These are phyloP conservation scores for Cuculus canorus DNA, from an alignment of 2,797 vertebrate species.

Conservation along the genomic window DNA sequence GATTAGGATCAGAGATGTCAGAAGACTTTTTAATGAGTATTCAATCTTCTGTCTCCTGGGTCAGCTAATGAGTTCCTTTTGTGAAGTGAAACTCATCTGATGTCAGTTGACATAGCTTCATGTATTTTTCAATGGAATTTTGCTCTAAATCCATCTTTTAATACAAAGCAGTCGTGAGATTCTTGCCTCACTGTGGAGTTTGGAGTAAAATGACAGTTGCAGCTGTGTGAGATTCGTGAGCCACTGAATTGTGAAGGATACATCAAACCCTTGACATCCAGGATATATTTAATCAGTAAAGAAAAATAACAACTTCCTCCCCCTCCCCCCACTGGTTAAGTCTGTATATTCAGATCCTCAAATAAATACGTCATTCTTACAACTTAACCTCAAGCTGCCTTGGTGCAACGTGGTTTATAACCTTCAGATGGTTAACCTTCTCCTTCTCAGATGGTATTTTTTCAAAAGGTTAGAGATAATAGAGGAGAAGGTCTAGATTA, in stretches of 20 bases:
- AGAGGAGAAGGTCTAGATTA: neutral
- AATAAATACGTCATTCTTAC: conserved; percentile 1
- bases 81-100: neutral
- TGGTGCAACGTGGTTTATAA: neutral
- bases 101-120: neutral
- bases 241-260: conserved; percentile 10
- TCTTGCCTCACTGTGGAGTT: neutral
- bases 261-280: neutral
- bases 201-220: neutral
- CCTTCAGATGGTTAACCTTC: too few relatives aligned
- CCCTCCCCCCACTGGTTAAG: neutral
- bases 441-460: neutral
- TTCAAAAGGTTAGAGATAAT: neutral
- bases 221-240: neutral
- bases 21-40: neutral
- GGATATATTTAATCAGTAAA: neutral
- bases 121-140: conserved; percentile 13
- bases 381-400: neutral
- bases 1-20: neutral
- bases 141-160: conserved; percentile 18
- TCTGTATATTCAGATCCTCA: conserved; percentile 10
- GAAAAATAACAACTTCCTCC: neutral
- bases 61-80: neutral
- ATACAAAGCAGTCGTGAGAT: neutral
- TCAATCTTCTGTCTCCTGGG: neutral